phyloP scores from a whole-genome alignment of 2,888 invertebrate species.

The Nasonovia ribisnigri region DNA sequence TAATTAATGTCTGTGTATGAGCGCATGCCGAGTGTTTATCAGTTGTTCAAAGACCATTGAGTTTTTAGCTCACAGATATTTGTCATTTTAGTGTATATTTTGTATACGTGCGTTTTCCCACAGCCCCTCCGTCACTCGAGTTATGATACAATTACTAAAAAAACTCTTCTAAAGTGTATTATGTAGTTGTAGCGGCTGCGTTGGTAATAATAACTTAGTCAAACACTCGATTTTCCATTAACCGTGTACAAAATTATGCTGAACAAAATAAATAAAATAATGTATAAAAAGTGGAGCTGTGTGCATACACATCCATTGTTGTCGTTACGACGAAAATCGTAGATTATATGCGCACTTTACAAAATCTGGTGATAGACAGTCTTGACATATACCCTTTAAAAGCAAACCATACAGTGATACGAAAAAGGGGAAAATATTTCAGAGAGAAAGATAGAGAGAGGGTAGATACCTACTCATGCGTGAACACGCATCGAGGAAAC shows the following conservation, averaged over 20 bases:
- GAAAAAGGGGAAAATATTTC: background rate
- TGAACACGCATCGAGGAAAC: background rate
- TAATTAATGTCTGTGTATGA: background rate
- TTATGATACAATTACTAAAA: background rate
- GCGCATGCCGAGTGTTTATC: background rate
- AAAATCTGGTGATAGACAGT: background rate
- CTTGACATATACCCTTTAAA: slow-evolving; percentile 19
- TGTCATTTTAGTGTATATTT: background rate
- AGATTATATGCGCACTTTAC: background rate
- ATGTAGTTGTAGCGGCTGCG: background rate
- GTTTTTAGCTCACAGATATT: background rate
- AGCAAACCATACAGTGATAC: background rate
- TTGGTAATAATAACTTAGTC: background rate
- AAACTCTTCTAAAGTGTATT: background rate
- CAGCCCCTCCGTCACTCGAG: background rate
- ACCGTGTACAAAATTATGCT: slow-evolving; percentile 1
- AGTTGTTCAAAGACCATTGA: slow-evolving; percentile 53
- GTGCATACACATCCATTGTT: background rate
- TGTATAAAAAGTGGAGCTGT: background rate
- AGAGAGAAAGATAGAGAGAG: background rate
- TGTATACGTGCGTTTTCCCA: background rate
- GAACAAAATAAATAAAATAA: background rate
- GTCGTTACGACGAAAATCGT: slow-evolving; percentile 7
- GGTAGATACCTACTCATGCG: background rate
- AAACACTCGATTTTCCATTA: background rate